Evolutionary conservation across 2,113 vertebrate genomes (phyloP), one percentile per base, ranked within the genome.

Genomic region (Charina bottae): DNA sequence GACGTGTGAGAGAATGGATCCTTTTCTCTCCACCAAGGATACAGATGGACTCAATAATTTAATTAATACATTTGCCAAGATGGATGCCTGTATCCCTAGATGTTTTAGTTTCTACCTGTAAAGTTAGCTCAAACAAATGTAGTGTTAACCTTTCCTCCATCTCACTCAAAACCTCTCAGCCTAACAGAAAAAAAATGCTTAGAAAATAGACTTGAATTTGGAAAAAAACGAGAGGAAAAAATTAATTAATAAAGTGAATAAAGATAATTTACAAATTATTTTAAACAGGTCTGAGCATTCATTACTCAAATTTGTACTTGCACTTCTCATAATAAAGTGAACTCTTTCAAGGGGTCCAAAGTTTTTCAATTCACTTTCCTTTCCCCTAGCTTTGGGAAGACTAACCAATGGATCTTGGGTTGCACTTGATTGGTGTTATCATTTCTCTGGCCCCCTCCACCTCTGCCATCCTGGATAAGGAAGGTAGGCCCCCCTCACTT

Each of bases 51-150:
- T 97, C 96, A 96, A 95, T 97, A 97, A 98, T 98, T 97, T 96
- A 97, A 97, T 98, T 98, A 98, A 97, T 95, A 95, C 89, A 96
- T 97, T 97, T 97, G 94, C 90, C 90, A 97, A 96, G 93, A 95
- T 92, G 53, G 94, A 24, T 90, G 92, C 94, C 94, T 83, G 46
- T 94, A 96, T 95, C 95, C 94, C 85, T 92, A 93, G 93, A 90
- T 46, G 94, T 90, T 92, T 89, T 93, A 62, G 26, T 91, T 97
- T 97, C 58, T 92, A 95, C 92, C 94, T 95, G 90, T 94, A 95
- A 95, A 95, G 89, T 94, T 93, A 94, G 90, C 55, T 93, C 95
- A 86, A 85, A 95, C 55, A 96, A 96, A 96, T 88, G 60, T 86
- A 91, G 90, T 23, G 89, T 95, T 96, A 96, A 96, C 91, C 94